Evolutionary conservation across 1,140 invertebrate genomes (phyloP), one percentile per base, ranked within the genome.

Genomic region (Anoplolepis gracilipes): DNA sequence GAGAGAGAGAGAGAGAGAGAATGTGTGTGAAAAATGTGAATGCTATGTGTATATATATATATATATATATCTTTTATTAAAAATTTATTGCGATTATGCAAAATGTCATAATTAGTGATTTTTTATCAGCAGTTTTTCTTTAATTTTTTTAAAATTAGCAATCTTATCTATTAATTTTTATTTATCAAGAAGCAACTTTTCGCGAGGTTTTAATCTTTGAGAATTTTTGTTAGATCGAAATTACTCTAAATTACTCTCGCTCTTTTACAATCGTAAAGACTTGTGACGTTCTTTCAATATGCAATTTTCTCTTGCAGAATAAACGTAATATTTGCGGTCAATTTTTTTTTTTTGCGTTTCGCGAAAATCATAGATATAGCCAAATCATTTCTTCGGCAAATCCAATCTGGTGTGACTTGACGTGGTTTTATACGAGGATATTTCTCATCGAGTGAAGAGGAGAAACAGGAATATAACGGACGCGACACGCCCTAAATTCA

Each of bases 381-480:
- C 69, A 65, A 59, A 70, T 42, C 19, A 59, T 69, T 73, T 81
- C n/a, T 81, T 42, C 13, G 10, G 36, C 53, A 42, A 19, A 82
- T 82, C 36, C n/a, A 73, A 82, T 82, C 59, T 82, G 5, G 16
- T 33, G n/a, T 28, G 0, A 55, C 22, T 39, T 39, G 39, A 57
- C 16, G 10, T 19, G 67, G 36, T 72, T 73, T 82, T 59, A 46
- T 46, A 46, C 36, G 28, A 11, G 42, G 16, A 13, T 69, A 72
- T 72, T 72, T 46, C 19, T 30, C 25, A 22, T 10, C n/a, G 39
- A 42, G 59, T 36, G 61, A 25, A 10, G 53, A 59, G 61, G 53
- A 82, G 53, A 82, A 81, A 72, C 25, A 62, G 53, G 36, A 6
- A 70, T 70, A 81, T 33, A 70, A 70, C 39, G 49, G 19, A 46